Percentiles rank a stretch among this genome's conserved stretches.
These are phyloP conservation scores for Sarcophaga subvicina DNA, from an alignment of 2,888 invertebrate genomes.

Conservation along the genomic window DNA sequence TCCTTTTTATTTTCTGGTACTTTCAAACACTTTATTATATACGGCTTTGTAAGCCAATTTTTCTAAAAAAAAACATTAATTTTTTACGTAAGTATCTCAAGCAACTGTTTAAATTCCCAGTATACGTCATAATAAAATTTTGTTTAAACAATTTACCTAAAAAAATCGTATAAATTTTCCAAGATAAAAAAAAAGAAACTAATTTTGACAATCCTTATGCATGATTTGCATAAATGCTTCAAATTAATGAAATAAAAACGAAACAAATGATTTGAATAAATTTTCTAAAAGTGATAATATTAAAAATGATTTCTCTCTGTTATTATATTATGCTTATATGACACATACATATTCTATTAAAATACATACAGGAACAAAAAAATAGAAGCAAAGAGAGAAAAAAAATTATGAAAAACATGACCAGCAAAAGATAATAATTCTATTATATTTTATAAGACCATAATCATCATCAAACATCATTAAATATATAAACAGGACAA, in stretches of 20 bases:
- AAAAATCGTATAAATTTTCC: background rate
- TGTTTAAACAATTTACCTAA: background rate
- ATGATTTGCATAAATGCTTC: background rate
- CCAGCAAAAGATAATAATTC: conserved; percentile 67
- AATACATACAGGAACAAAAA: background rate
- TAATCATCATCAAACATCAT: conserved; percentile 61
- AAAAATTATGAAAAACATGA: conserved; percentile 49
- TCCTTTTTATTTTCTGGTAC: background rate
- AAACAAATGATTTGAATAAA: conserved; percentile 16
- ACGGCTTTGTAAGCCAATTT: background rate
- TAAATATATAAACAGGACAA: conserved; percentile 34
- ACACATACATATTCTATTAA: conserved; percentile 15
- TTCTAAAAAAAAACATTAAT: too few relatives aligned
- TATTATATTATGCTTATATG: conserved; percentile 51
- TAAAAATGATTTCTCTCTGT: conserved; percentile 19
- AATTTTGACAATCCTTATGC: background rate
- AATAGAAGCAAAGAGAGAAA: background rate
- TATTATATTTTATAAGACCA: conserved; percentile 65
- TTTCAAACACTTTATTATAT: background rate
- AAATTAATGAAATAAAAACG: conserved; percentile 17
- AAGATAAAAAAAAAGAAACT: background rate
- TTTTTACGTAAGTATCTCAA: background rate
- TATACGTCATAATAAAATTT: background rate
- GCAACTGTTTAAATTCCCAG: background rate
- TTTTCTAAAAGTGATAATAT: conserved; percentile 38